Evolutionary conservation across 2,797 vertebrate species (phyloP), one percentile per base, ranked within the genome.

Genomic region (Bufotes viridis): DNA sequence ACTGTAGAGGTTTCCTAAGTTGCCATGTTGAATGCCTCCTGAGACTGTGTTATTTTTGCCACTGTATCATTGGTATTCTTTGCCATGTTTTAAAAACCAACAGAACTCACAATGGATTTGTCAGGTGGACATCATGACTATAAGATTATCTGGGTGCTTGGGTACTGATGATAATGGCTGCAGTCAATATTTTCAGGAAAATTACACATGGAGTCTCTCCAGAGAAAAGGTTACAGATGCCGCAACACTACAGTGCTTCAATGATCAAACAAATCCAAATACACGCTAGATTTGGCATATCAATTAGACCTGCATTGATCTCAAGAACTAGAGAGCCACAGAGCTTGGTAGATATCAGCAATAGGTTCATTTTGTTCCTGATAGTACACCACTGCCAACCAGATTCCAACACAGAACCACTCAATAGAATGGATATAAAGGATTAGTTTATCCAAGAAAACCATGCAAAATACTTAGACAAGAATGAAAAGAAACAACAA

Each of bases 1-100:
- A 63, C 83, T 69, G 79, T 78, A 86, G 88, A 86, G 88, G 84
- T 86, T 86, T 86, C 60, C 88, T 89, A 53, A 78, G 84, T 82
- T 86, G 20, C 78, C n/a, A 82, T 82, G 80, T 78, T 69, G 72
- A 69, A 82, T 69, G 22, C 76, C 88, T 82, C 79, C 18, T 29
- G 84, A 86, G 84, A 24, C 26, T 18, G 63, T 67, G 58, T 79
- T 65, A 78, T 87, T 82, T 76, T 53, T 65, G 24, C 78, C 78
- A 83, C 69, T 83, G 67, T 78, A 83, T 78, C 24, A 20, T 65
- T 58, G 49, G 49, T 82, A 82, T 82, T 87, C 22, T 85, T 85
- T 85, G 57, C 13, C 57, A 18, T 13, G 22, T 85, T 14, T 74
- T 72, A 55, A 84, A 60, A 76, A 75, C 22, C 57, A 14, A 78